Conservation (phyloP, 2,113 vertebrate species). For the Muntiacus reevesi region DNA sequence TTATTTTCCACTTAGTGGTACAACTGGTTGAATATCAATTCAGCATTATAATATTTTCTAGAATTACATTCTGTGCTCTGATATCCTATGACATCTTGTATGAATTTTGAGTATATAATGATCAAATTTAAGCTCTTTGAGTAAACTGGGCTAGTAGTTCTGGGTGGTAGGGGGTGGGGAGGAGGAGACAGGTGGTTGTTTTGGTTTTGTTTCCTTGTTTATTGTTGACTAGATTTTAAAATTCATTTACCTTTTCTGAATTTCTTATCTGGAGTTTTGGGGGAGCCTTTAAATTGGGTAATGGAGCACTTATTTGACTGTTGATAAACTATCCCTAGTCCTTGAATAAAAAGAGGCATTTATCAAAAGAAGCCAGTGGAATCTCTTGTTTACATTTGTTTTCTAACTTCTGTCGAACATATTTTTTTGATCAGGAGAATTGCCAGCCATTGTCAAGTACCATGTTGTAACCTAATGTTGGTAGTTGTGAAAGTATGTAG, state of each 20-base stretch:
- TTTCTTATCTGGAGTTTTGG: background rate
- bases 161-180: background rate
- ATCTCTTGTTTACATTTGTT: slow-evolving; percentile 6
- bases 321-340: background rate
- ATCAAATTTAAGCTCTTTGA: background rate
- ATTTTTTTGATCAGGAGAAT: background rate
- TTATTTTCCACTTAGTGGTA: background rate
- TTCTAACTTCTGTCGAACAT: background rate
- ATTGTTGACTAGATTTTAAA: background rate
- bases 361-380: background rate
- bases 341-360: background rate
- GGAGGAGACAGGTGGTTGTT: background rate
- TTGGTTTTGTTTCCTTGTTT: background rate
- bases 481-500: background rate
- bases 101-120: background rate
- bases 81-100: background rate
- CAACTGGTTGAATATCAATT: background rate
- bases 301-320: background rate
- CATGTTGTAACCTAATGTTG: background rate
- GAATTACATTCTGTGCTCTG: background rate
- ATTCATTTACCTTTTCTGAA: background rate
- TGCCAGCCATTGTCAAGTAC: background rate
- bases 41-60: background rate
- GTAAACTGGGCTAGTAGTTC: background rate
- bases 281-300: background rate